A percentile compares a stretch with the other conserved stretches of the same genome.
phyloP scores from a whole-genome alignment of 2,888 invertebrate genomes.

The Phymatocera aterrima region DNA sequence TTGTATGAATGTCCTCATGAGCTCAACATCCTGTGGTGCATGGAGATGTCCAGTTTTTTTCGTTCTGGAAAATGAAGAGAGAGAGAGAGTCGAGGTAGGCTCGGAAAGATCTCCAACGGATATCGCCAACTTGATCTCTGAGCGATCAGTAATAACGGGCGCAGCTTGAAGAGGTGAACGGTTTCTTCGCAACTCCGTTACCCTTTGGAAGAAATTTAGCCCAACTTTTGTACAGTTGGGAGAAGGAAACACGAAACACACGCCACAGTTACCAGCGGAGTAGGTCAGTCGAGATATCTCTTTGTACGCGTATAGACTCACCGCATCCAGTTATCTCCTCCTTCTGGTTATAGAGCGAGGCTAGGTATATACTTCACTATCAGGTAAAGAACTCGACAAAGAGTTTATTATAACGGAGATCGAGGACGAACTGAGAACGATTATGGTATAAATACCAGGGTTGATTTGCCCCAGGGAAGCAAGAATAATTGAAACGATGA shows the following conservation, averaged over 20 bases:
- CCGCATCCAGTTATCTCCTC: constrained; percentile 33
- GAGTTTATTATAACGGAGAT: not conserved
- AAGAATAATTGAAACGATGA: not conserved
- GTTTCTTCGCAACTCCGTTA: constrained; percentile 1
- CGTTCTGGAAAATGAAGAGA: not conserved
- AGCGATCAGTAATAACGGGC: not conserved
- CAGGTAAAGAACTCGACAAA: not conserved
- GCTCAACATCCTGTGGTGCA: not conserved
- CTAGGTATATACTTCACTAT: no score
- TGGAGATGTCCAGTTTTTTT: not conserved
- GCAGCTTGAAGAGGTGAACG: not conserved
- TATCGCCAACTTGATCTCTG: constrained; percentile 31
- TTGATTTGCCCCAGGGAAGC: not conserved
- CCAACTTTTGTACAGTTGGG: not conserved
- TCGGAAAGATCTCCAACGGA: constrained; percentile 25
- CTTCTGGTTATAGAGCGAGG: not conserved
- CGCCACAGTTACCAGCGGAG: constrained; percentile 13
- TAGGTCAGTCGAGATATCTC: constrained; percentile 42
- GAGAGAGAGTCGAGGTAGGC: not conserved
- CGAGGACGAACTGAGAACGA: not conserved
- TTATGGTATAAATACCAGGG: not conserved
- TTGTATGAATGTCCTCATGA: not conserved
- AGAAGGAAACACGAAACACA: no score
- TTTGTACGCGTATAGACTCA: constrained; percentile 23
- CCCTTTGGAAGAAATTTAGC: not conserved